Percentiles rank a stretch among this genome's conserved stretches.
phyloP scores from a whole-genome alignment of 2,888 invertebrate species.

The Torymus auratus region DNA sequence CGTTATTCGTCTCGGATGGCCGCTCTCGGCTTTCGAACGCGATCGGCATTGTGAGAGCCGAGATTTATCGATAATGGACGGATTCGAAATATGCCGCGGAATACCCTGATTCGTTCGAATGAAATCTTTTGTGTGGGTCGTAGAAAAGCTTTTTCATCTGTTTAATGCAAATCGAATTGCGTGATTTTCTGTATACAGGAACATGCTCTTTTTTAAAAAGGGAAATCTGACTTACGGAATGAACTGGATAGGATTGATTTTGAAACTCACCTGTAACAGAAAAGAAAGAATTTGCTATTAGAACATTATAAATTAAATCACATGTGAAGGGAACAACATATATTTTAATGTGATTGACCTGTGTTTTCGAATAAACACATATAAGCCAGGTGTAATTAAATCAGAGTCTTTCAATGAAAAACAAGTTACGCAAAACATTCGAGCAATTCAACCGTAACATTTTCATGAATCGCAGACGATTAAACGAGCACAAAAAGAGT shows the following conservation, averaged over 20 bases:
- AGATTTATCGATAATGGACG: slow-evolving; percentile 20
- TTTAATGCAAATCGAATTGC: too few relatives aligned
- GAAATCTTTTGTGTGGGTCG: background rate
- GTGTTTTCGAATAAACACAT: too few relatives aligned
- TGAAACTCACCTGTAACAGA: slow-evolving; percentile 29
- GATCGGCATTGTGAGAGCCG: background rate
- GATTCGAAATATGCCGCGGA: slow-evolving; percentile 12
- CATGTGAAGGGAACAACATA: too few relatives aligned
- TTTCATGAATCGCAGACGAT: background rate
- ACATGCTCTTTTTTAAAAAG: too few relatives aligned
- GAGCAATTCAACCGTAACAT: too few relatives aligned
- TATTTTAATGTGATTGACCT: too few relatives aligned
- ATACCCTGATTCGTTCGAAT: background rate
- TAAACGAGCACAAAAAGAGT: background rate
- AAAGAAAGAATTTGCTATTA: background rate
- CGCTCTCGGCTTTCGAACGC: slow-evolving; percentile 3
- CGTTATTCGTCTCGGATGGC: background rate
- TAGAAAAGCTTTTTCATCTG: too few relatives aligned
- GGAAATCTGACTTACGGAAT: background rate
- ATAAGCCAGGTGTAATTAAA: too few relatives aligned
- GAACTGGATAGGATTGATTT: background rate
- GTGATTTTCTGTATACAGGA: too few relatives aligned
- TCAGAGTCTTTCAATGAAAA: too few relatives aligned
- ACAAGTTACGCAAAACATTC: too few relatives aligned
- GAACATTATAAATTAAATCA: background rate